Percentiles rank a stretch among this genome's conserved stretches.
phyloP scores from a whole-genome alignment of 1,140 invertebrate species.

The Megalopta genalis region DNA sequence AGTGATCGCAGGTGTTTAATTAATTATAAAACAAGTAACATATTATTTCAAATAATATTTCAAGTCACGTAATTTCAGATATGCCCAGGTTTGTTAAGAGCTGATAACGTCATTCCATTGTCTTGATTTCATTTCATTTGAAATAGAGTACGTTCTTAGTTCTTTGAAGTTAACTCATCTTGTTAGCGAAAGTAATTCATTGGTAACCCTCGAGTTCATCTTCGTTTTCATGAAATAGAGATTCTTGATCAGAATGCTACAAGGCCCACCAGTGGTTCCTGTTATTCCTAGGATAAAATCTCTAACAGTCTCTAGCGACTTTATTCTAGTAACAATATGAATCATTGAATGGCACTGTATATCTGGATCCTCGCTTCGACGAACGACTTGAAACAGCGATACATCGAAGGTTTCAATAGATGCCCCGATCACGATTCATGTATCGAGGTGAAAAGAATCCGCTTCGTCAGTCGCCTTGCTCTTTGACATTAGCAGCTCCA shows the following conservation, averaged over 20 bases:
- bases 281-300: not conserved
- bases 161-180: not conserved
- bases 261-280: not conserved
- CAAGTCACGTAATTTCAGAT: no score
- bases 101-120: not conserved
- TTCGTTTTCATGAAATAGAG: not conserved
- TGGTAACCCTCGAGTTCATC: not conserved
- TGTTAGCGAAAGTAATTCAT: not conserved
- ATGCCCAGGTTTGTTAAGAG: no score
- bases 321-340: conserved; percentile 5
- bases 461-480: conserved; percentile 50
- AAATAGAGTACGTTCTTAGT: not conserved
- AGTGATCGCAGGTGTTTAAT: no score
- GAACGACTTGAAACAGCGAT: conserved; percentile 44
- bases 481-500: conserved; percentile 35
- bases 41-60: no score
- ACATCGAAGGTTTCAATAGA: conserved; percentile 50
- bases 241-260: not conserved
- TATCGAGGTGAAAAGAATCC: conserved; percentile 44
- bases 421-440: conserved; percentile 42
- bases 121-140: no score
- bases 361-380: conserved; percentile 59
- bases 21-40: no score
- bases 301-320: not conserved
- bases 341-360: not conserved